A percentile compares a stretch with the other conserved stretches of the same genome.
phyloP scores from a whole-genome alignment of 2,888 invertebrate genomes.

The Rhimphoctona megacephalus region DNA sequence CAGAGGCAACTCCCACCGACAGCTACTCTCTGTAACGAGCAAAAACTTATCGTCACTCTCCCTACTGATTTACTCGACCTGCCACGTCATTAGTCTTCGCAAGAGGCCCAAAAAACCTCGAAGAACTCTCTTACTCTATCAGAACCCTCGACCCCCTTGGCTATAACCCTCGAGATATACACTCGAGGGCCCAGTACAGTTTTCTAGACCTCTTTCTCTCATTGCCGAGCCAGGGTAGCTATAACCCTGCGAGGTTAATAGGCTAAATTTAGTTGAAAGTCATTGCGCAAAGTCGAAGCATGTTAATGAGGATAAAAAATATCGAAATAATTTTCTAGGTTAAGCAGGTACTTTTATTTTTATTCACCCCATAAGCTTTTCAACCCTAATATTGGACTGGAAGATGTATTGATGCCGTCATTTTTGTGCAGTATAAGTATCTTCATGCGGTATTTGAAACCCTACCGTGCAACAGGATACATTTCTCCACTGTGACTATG shows the following conservation, averaged over 20 bases:
- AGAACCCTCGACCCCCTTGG: background rate
- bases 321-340: conserved; percentile 48
- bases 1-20: conserved; percentile 71
- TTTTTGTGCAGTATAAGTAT: background rate
- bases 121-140: conserved; percentile 27
- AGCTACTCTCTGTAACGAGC: conserved; percentile 79
- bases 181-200: conserved; percentile 35
- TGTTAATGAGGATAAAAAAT: conserved; percentile 50
- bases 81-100: conserved; percentile 80
- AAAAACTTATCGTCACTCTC: conserved; percentile 83
- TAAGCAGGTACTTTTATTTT: conserved; percentile 18
- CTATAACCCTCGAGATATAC: conserved; percentile 22
- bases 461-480: background rate
- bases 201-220: conserved; percentile 54
- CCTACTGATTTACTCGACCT: conserved; percentile 81
- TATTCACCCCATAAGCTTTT: background rate
- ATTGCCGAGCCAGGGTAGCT: background rate
- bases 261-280: conserved; percentile 19
- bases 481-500: background rate
- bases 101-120: conserved; percentile 64
- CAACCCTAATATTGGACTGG: background rate
- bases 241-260: conserved; percentile 7
- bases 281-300: conserved; percentile 32
- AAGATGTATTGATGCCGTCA: background rate
- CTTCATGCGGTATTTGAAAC: background rate